phyloP scores from a whole-genome alignment of 2,113 vertebrate genomes.

The Oceanodroma tethys region DNA sequence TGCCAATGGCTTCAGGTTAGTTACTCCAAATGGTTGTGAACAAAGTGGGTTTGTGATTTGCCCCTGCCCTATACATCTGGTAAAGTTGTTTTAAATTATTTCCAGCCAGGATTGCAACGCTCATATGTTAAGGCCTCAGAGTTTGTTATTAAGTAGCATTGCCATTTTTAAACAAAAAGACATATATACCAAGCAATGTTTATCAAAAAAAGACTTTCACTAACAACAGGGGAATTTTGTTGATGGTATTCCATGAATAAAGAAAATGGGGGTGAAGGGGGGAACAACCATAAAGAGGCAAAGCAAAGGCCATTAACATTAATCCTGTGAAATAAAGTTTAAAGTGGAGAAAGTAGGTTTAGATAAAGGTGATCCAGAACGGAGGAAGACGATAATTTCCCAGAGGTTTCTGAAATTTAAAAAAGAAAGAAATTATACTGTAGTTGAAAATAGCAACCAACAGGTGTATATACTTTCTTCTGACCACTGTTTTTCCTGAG shows the following conservation, averaged over 20 bases:
- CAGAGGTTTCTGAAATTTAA: not conserved
- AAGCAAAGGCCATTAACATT: not conserved
- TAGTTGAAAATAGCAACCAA: not conserved
- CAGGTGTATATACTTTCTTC: not conserved
- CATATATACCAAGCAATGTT: constrained; percentile 14
- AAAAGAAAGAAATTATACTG: not conserved
- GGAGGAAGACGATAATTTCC: not conserved
- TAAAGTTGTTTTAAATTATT: not conserved
- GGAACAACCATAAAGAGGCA: not conserved
- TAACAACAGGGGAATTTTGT: constrained; percentile 17
- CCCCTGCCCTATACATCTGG: constrained; percentile 1
- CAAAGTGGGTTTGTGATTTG: not conserved
- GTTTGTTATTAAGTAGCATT: constrained; percentile 60
- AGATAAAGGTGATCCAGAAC: not conserved
- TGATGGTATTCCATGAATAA: constrained; percentile 14
- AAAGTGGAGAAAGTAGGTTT: not conserved
- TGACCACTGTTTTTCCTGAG: not conserved
- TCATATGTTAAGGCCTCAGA: constrained; percentile 11
- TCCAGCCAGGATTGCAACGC: not conserved
- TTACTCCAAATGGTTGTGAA: not conserved
- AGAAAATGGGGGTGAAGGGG: not conserved
- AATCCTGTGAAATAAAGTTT: not conserved
- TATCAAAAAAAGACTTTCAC: constrained; percentile 33
- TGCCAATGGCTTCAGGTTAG: not conserved
- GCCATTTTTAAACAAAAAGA: constrained; percentile 59